Base-by-base conservation (phyloP, 2,113 vertebrate species). In the Xiphophorus couchianus region DNA sequence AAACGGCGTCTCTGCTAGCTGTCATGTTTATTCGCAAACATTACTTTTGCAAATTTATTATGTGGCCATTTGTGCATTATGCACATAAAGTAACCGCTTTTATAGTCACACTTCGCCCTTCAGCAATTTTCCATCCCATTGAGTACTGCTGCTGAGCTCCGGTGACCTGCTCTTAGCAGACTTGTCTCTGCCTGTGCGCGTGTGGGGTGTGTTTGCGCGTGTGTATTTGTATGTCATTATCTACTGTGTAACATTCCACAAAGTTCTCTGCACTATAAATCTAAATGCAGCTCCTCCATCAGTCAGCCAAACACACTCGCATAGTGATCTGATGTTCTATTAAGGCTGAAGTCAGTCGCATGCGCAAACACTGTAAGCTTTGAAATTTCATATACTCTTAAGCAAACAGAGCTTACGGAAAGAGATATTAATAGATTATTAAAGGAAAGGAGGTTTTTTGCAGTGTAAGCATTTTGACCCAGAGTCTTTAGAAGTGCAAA, bases 41-140 rank as follows among this genome's bases (percentile, higher is more conserved):
- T 1, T 9, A 58, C n/a, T 62, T 51, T 35, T 29, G 62, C 67
- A 66, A 79, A 80, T 85, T 84, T 88, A 37, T 78, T 73, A 79
- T 85, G 70, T 7, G 14, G 80, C 69, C 69, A 68, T 78, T 77
- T 80, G 54, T 85, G 73, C 78, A 61, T 77, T 77, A 78, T 76
- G 73, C 69, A 79, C 80, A 70, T 72, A n/a, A 73, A 80, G 77
- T 74, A 42, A 71, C 70, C 44, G 79, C 58, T 68, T 83, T 79
- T 39, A 66, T 71, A 35, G 71, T 69, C 12, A 48, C 67, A 42
- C 13, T 62, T 64, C 5, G 0, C 69, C 79, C 68, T 67, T 28
- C 6, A 35, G 81, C 79, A 80, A 77, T 89, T 90, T 92, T 92
- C 76, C 88, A 88, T 92, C 86, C 83, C 88, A 84, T 42, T 82